Evolutionary conservation across 2,888 invertebrate genomes (phyloP).

Genomic region (Drosophila subquinaria): DNA sequence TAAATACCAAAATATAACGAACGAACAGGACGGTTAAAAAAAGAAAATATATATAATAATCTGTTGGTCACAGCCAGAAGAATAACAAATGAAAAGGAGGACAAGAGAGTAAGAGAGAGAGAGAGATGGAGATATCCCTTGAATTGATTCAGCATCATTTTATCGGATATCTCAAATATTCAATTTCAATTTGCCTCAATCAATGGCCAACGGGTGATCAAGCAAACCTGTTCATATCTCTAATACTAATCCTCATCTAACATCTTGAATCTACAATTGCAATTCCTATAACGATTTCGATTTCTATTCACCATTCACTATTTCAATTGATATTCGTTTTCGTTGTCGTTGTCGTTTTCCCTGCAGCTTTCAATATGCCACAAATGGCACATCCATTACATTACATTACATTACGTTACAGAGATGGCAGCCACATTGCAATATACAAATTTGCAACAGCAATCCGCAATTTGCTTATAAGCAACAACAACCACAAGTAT

Average conservation of each 20-base stretch:
- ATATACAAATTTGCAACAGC: constrained; percentile 64
- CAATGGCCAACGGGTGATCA: constrained; percentile 26
- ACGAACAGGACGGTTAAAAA: neutral
- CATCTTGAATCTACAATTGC: constrained; percentile 21
- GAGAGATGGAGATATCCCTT: neutral
- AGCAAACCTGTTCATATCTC: constrained; percentile 30
- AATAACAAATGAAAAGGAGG: neutral
- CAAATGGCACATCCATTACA: constrained; percentile 79
- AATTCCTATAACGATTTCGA: constrained; percentile 3
- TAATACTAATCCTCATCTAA: constrained; percentile 9
- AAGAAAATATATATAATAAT: constrained; percentile 8
- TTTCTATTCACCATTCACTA: constrained; percentile 18
- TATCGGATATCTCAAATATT: constrained; percentile 26
- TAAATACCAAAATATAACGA: no score
- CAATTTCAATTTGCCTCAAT: constrained; percentile 20
- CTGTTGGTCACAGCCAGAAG: neutral
- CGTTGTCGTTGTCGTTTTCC: constrained; percentile 3
- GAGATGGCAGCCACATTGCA: constrained; percentile 60
- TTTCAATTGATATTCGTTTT: constrained; percentile 45
- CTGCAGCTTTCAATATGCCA: constrained; percentile 58
- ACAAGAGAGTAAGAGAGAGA: neutral
- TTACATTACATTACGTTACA: no score
- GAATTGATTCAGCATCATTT: constrained; percentile 31
- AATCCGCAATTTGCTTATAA: constrained; percentile 64
- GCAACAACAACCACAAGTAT: constrained; percentile 31